phyloP scores from a whole-genome alignment of 2,888 invertebrate species.

The Pycnomerus fuliginosus region DNA sequence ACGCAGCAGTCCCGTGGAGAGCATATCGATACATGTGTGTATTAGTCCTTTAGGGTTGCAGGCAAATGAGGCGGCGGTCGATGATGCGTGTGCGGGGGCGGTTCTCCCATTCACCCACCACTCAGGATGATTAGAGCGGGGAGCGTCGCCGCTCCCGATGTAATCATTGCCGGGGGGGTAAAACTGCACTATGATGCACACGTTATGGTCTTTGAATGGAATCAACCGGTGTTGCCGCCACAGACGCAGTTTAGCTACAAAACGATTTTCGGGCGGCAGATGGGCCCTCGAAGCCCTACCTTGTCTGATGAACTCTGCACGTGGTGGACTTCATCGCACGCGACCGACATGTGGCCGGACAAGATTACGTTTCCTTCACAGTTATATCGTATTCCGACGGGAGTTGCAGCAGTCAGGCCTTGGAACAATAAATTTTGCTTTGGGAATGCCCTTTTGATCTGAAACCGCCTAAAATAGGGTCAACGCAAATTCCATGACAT shows the following conservation, averaged over 20 bases:
- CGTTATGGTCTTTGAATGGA: constrained; percentile 8
- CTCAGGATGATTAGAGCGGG: constrained; percentile 40
- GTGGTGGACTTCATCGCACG: constrained; percentile 47
- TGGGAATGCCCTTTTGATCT: no score
- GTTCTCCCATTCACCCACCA: constrained; percentile 28
- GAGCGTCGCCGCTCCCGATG: constrained; percentile 34
- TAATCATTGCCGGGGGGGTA: constrained; percentile 29
- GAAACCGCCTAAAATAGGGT: no score
- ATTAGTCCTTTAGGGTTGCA: constrained; percentile 27
- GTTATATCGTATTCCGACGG: no score
- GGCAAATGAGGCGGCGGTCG: constrained; percentile 40
- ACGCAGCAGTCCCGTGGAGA: neutral
- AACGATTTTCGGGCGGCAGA: no score
- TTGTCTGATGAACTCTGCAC: no score
- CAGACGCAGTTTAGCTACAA: no score
- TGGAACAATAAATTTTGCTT: no score
- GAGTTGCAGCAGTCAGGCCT: no score
- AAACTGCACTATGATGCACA: constrained; percentile 1
- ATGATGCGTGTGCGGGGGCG: constrained; percentile 38
- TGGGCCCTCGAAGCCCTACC: no score
- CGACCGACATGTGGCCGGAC: constrained; percentile 49
- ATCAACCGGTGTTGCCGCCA: constrained; percentile 12
- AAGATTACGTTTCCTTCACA: constrained; percentile 23
- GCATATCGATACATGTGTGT: constrained; percentile 23
- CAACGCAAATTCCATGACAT: no score